Percentiles rank a stretch among this genome's conserved stretches.
phyloP scores from a whole-genome alignment of 2,113 vertebrate species.

The Apodemus sylvaticus region DNA sequence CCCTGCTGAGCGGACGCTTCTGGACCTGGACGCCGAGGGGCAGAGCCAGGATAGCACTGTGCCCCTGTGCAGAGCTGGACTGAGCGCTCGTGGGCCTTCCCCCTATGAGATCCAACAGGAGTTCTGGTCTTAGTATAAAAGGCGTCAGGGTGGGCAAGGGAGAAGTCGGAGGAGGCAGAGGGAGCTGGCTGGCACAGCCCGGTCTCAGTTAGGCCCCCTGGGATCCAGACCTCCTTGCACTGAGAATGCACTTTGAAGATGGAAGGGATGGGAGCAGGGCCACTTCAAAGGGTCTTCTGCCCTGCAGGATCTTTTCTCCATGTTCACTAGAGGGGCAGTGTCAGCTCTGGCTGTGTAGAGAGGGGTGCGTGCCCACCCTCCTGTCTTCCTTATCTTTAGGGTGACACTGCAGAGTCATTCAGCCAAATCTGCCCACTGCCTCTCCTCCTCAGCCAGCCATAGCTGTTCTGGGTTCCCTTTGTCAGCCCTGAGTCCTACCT shows the following conservation, averaged over 20 bases:
- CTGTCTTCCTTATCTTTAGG: constrained; percentile 69
- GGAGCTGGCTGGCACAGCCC: constrained; percentile 73
- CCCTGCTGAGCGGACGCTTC: constrained; percentile 87
- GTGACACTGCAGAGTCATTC: constrained; percentile 63
- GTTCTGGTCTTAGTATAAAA: constrained; percentile 91
- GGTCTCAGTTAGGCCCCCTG: constrained; percentile 71
- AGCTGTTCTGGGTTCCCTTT: constrained; percentile 27
- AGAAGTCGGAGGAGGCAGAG: constrained; percentile 16
- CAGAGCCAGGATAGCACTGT: constrained; percentile 94
- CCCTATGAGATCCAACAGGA: constrained; percentile 91
- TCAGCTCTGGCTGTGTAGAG: constrained; percentile 61
- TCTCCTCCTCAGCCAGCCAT: constrained; percentile 38
- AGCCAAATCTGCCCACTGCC: constrained; percentile 70
- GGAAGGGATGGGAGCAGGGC: constrained; percentile 82
- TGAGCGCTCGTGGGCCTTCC: constrained; percentile 88
- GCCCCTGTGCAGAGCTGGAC: constrained; percentile 92
- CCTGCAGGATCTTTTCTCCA: constrained; percentile 38
- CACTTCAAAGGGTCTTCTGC: constrained; percentile 63
- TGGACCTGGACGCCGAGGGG: constrained; percentile 94
- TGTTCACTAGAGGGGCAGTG: constrained; percentile 1
- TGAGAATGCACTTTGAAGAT: constrained; percentile 92
- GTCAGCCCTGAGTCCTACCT: constrained; percentile 23
- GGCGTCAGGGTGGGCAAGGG: constrained; percentile 54
- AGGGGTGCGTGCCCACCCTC: constrained; percentile 40
- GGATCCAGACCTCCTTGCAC: constrained; percentile 87